Evolutionary conservation across 2,888 invertebrate species (phyloP).

Genomic region (Drosophila pseudotakahashii): DNA sequence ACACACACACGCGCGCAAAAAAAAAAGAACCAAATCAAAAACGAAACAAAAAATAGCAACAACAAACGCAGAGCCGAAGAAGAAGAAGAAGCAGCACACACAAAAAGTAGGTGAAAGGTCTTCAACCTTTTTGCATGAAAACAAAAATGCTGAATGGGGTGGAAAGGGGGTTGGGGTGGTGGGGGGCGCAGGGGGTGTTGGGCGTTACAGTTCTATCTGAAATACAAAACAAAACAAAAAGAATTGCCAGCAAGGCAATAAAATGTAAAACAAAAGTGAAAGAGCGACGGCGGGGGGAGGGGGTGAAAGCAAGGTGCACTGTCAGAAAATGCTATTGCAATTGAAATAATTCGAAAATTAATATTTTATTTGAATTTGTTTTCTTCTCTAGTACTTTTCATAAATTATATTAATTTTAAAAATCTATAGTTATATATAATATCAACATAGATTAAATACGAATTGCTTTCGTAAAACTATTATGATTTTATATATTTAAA

Average conservation of each 20-base stretch:
- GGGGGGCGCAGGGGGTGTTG: neutral
- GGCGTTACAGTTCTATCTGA: constrained; percentile 48
- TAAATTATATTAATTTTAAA: too few species aligned
- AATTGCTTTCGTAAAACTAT: too few species aligned
- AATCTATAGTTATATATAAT: too few species aligned
- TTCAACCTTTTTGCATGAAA: constrained; percentile 79
- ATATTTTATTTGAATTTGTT: too few species aligned
- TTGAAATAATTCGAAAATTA: too few species aligned
- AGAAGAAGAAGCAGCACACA: constrained; percentile 46
- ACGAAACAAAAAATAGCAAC: constrained; percentile 33
- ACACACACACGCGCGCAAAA: constrained; percentile 3
- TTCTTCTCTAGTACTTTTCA: too few species aligned
- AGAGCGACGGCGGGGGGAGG: constrained; percentile 30
- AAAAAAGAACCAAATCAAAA: constrained; percentile 47
- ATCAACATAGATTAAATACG: too few species aligned
- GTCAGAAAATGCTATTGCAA: neutral
- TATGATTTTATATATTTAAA: too few species aligned
- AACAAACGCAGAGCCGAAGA: constrained; percentile 41
- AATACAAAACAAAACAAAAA: constrained; percentile 36
- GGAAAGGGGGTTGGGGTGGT: constrained; percentile 5
- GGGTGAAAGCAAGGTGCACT: constrained; percentile 3
- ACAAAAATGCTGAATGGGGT: constrained; percentile 65
- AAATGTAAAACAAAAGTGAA: constrained; percentile 65
- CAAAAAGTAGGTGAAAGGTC: constrained; percentile 83
- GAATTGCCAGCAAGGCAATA: constrained; percentile 47